Evolutionary conservation across 35 echinoderm and acorn worm species (phyloP).

Genomic region (Lytechinus pictus): DNA sequence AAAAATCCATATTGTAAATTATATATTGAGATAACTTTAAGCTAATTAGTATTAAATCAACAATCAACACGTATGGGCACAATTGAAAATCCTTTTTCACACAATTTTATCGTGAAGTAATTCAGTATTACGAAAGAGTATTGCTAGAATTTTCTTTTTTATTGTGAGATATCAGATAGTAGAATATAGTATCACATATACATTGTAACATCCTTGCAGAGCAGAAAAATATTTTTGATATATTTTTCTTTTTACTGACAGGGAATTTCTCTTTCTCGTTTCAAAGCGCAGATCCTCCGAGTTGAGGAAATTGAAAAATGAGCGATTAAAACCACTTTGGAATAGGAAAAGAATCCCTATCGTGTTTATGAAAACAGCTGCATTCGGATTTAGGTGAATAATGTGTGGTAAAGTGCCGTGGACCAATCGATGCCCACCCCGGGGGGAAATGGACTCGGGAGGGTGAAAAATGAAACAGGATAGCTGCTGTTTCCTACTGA

Average conservation of each 20-base stretch:
- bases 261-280: not conserved
- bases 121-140: too few relatives aligned
- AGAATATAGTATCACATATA: too few relatives aligned
- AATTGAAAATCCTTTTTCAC: too few relatives aligned
- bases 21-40: too few relatives aligned
- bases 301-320: slow-evolving; percentile 15
- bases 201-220: too few relatives aligned
- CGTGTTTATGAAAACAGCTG: slow-evolving; percentile 18
- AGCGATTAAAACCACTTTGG: not conserved
- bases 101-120: too few relatives aligned
- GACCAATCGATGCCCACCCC: not conserved
- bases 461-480: slow-evolving; percentile 10
- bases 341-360: not conserved
- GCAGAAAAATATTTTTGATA: too few relatives aligned
- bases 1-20: too few relatives aligned
- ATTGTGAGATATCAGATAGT: too few relatives aligned
- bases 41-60: too few relatives aligned
- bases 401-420: not conserved
- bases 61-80: too few relatives aligned
- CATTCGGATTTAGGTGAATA: slow-evolving; percentile 2
- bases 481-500: not conserved
- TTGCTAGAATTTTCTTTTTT: too few relatives aligned
- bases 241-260: not conserved
- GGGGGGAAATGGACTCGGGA: not conserved
- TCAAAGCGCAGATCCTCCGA: not conserved